Conservation (phyloP, 1,140 invertebrate species). For the Lordiphosa collinella region DNA sequence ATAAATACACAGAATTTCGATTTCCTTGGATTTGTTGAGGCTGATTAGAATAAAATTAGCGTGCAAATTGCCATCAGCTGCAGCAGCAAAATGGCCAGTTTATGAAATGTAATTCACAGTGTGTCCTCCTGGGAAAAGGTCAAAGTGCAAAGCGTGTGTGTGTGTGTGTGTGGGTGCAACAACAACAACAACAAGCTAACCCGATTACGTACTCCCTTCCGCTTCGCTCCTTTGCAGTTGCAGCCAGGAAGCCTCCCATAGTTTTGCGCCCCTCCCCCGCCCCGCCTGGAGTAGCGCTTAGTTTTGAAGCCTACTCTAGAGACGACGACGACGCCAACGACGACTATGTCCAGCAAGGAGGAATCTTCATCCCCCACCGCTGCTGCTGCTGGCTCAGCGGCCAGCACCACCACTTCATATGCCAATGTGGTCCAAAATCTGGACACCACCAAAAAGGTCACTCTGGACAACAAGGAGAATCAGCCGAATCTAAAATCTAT, state of each 20-base stretch:
- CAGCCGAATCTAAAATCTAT: slow-evolving; percentile 70
- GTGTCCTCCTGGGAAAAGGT: slow-evolving; percentile 27
- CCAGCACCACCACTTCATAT: slow-evolving; percentile 51
- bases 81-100: slow-evolving; percentile 34
- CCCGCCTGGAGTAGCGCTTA: slow-evolving; percentile 43
- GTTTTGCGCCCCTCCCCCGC: slow-evolving; percentile 1
- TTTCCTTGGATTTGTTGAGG: slow-evolving; percentile 35
- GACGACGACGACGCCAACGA: slow-evolving; percentile 44
- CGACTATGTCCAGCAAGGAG: slow-evolving; percentile 72
- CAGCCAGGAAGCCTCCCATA: slow-evolving; percentile 51
- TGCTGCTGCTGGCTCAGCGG: slow-evolving; percentile 9
- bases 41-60: slow-evolving; percentile 16
- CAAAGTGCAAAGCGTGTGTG: slow-evolving; percentile 32
- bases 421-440: slow-evolving; percentile 76
- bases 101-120: slow-evolving; percentile 25
- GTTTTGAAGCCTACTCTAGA: slow-evolving; percentile 57
- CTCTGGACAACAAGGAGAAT: slow-evolving; percentile 72
- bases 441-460: slow-evolving; percentile 61
- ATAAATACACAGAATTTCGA: slow-evolving; percentile 40
- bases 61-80: slow-evolving; percentile 23
- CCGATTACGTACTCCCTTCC: too few species aligned
- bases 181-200: background rate
- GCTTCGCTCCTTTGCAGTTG: slow-evolving; percentile 16
- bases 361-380: slow-evolving; percentile 37
- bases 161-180: slow-evolving; percentile 18